Percentiles rank a stretch among this genome's conserved stretches.
phyloP scores from a whole-genome alignment of 2,113 vertebrate species.

The Gymnorhina tibicen region DNA sequence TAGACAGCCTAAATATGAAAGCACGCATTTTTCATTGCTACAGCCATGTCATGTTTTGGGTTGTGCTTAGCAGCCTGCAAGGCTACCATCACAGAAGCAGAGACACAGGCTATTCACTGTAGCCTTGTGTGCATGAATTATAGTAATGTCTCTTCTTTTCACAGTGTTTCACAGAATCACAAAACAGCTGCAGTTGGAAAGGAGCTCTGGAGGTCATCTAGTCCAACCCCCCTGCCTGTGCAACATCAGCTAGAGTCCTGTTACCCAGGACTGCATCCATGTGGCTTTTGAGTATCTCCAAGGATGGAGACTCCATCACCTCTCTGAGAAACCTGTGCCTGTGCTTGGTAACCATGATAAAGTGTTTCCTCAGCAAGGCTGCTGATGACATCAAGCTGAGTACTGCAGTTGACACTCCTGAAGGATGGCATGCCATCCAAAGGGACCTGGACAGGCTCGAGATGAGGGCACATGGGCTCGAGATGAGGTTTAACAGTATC shows the following conservation, averaged over 20 bases:
- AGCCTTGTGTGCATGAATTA: neutral
- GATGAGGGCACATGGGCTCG: fast-evolving
- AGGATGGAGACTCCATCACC: neutral
- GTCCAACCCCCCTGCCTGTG: neutral
- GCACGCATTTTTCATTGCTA: neutral
- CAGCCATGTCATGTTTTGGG: neutral
- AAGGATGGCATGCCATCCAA: neutral
- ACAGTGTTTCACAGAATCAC: neutral
- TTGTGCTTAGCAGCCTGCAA: neutral
- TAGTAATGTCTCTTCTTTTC: neutral
- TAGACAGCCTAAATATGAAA: neutral
- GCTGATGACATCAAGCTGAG: neutral
- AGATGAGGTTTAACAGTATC: neutral
- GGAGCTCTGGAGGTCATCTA: neutral
- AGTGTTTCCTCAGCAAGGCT: neutral
- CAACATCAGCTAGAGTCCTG: neutral
- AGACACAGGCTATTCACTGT: neutral
- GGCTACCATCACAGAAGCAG: neutral
- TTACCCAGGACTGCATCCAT: neutral
- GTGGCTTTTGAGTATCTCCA: fast-evolving
- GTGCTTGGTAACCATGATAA: neutral
- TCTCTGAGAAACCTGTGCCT: neutral
- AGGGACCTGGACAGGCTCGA: neutral
- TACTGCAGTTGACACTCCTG: neutral
- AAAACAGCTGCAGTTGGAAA: neutral